Evolutionary conservation across 2,888 invertebrate genomes (phyloP).

Genomic region (Ryuthela nishihirai): DNA sequence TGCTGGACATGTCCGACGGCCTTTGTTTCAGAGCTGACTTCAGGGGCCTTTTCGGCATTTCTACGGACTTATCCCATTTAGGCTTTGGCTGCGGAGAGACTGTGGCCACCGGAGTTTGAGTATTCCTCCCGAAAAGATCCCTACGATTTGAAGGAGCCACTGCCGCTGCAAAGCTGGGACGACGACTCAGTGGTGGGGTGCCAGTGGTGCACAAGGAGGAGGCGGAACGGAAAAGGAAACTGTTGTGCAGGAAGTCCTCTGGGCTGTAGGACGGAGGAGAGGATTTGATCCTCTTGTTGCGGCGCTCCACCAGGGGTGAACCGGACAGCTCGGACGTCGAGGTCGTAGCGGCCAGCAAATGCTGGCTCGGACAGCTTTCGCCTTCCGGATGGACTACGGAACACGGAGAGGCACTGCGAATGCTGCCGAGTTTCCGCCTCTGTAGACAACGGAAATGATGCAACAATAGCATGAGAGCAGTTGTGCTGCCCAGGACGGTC

Average conservation of each 20-base stretch:
- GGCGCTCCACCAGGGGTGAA: constrained; percentile 4
- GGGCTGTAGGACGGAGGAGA: constrained; percentile 20
- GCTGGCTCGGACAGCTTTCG: constrained; percentile 2
- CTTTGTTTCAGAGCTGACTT: constrained; percentile 7
- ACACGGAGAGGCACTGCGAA: constrained; percentile 3
- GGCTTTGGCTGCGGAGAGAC: constrained; percentile 28
- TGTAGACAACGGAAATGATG: constrained; percentile 13
- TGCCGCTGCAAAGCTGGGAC: not conserved
- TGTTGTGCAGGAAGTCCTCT: constrained; percentile 36
- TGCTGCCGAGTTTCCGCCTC: not conserved
- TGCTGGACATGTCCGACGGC: not conserved
- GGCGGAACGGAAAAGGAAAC: constrained; percentile 32
- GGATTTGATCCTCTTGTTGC: not conserved
- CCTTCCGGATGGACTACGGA: constrained; percentile 3
- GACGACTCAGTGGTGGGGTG: not conserved
- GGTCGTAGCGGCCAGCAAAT: constrained; percentile 9
- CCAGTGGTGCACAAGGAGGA: constrained; percentile 5
- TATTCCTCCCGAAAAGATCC: not conserved
- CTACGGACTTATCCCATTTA: constrained; percentile 22
- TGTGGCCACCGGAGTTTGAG: constrained; percentile 26
- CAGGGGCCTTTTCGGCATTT: no score
- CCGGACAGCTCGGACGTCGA: constrained; percentile 35
- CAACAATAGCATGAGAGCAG: constrained; percentile 16
- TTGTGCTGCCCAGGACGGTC: constrained; percentile 24
- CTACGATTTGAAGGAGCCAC: not conserved